Base-by-base conservation (phyloP, 2,113 vertebrate genomes). In the Thamnophis sirtalis region DNA sequence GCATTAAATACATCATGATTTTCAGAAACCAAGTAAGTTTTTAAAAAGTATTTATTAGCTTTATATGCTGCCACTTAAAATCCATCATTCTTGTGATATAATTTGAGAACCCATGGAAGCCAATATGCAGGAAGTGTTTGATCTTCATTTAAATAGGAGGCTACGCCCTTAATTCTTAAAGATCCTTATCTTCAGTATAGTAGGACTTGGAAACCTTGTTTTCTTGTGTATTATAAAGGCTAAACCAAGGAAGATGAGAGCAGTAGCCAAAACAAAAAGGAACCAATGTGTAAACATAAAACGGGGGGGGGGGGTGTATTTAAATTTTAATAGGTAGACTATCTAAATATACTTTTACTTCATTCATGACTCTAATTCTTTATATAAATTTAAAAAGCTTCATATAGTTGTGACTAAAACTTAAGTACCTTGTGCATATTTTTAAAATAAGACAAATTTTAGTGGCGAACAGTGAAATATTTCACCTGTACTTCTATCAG, bases 1-100 rank as follows among this genome's bases (percentile, higher is more conserved):
- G 99, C 89, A 99, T 99, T 95, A 99, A 99, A 95, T 99, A 99
- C 55, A 98, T 99, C 80, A 99, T 99, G 99, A 99, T 99, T 97
- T 99, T 99, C 97, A 98, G 99, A 95, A 99, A 98, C 95, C 98
- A 99, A 97, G 99, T 99, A 97, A 96, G 97, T 80, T 80, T 80
- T 80, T 38, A 9, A 3, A 4, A 80, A 80, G 15, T 80, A 21
- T 38, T 80, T 38, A 38, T 80, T 80, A 80, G 17, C 17, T 43
- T 80, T 80, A 21, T 80, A 38, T 80, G 73, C 33, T 43, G 7
- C 33, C 73, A 17, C 3, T 56, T 86, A 55, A 10, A 93, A 24
- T 33, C 84, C 88, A 63, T 1, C n/a, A 33, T 51, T 68, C 13
- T 19, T 91, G 3, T 19, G 19, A 26, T 38, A 50, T 80, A 13